phyloP scores from a whole-genome alignment of 2,888 invertebrate species.

The Hedya salicella region DNA sequence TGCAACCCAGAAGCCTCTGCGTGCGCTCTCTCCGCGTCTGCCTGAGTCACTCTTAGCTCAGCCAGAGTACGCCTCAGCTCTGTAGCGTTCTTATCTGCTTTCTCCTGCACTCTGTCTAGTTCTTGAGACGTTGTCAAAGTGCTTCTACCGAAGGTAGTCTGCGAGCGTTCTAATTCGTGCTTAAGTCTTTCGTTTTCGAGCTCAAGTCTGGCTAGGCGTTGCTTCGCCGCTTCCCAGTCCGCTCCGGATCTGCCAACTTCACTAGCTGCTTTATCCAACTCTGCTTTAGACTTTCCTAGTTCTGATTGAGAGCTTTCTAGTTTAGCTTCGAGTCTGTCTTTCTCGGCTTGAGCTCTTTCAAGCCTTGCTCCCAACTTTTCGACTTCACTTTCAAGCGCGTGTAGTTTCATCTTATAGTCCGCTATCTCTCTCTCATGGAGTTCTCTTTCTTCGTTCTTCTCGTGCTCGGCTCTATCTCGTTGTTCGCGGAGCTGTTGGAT shows the following conservation, averaged over 20 bases:
- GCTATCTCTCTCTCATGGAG: constrained; percentile 96
- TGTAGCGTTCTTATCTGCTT: constrained; percentile 92
- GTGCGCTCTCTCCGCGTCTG: constrained; percentile 94
- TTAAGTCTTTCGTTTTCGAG: constrained; percentile 95
- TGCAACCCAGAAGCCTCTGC: constrained; percentile 93
- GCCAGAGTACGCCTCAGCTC: constrained; percentile 95
- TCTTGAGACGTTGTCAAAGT: constrained; percentile 93
- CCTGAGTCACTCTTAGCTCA: constrained; percentile 95
- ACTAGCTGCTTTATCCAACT: constrained; percentile 95
- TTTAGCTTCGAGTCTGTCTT: constrained; percentile 95
- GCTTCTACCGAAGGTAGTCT: constrained; percentile 92
- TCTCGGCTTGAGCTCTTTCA: constrained; percentile 95
- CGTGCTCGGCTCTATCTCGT: constrained; percentile 97
- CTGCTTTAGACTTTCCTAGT: constrained; percentile 96
- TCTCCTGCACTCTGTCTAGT: constrained; percentile 92
- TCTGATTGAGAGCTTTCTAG: constrained; percentile 97
- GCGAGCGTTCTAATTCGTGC: constrained; percentile 93
- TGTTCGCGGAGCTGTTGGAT: constrained; percentile 97
- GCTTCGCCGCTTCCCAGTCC: constrained; percentile 94
- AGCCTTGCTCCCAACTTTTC: constrained; percentile 94
- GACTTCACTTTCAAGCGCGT: constrained; percentile 95
- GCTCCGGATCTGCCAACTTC: constrained; percentile 95
- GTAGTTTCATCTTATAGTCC: constrained; percentile 97
- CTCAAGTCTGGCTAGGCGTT: constrained; percentile 92
- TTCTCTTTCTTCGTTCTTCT: constrained; percentile 98